Base-by-base conservation (phyloP, 2,113 vertebrate genomes). In the Nibea albiflora region DNA sequence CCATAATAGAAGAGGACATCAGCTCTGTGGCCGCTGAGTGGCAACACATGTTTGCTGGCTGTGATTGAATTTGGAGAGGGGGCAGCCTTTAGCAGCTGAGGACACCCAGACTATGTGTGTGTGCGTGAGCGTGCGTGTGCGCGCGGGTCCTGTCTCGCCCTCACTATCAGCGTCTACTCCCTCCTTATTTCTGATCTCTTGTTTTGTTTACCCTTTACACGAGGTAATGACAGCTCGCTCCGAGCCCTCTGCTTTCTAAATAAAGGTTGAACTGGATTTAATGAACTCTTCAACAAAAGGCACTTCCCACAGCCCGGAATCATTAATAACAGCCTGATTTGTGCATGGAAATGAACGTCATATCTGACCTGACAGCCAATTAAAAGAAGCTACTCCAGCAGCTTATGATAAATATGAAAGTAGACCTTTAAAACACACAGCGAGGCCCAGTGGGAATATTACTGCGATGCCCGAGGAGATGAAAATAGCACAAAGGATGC, bases 171-270 rank as follows among this genome's bases (percentile, higher is more conserved):
- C 70, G 7, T 44, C 81, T 28, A 22, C 57, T 0, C 39, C 44
- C 28, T 49, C 26, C 12, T 2, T 10, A 7, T 56, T 75, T 68
- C n/a, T 26, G 39, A 73, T 76, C 62, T 62, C 47, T 63, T 50
- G 65, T 86, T 74, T 80, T 85, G 76, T 83, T 88, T 85, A 82
- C 70, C 70, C 62, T 49, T 42, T 64, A 75, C 81, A 75, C 22
- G 26, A 81, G 71, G 70, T 63, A 64, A 73, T 76, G 76, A 76
- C 71, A 61, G 50, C 65, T 39, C 44, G 19, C 31, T 64, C 52
- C 4, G 12, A 28, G 10, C 54, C 66, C 69, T 12, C 24, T 24
- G 15, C n/a, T 19, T 11, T 22, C 12, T 6, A n/a, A 60, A 49
- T 12, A 42, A 64, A 64, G 50, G 28, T 67, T 70, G 50, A 64